These are phyloP conservation scores for Pocillopora grandis DNA, from an alignment of 92 coral and sea anemone genomes.

Conservation along the genomic window DNA sequence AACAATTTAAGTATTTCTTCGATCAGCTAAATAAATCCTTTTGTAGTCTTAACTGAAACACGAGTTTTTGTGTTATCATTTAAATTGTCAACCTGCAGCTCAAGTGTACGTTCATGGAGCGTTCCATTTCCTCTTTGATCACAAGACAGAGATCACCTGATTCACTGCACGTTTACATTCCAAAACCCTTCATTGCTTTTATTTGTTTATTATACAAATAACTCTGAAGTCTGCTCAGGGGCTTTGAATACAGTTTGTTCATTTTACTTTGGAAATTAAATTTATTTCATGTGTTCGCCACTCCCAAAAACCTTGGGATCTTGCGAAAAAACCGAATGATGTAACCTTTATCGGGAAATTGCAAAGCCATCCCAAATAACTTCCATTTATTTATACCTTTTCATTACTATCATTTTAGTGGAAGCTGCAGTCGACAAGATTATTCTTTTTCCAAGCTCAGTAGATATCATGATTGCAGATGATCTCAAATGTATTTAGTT, in stretches of 20 bases:
- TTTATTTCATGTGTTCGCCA: background rate
- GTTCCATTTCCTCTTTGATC: background rate
- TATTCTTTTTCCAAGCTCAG: too few species aligned
- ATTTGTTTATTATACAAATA: background rate
- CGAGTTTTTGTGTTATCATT: background rate
- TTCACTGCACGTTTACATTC: slow-evolving; percentile 21
- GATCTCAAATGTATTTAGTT: background rate
- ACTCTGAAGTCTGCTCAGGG: background rate
- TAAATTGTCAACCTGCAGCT: background rate
- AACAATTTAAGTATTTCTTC: too few species aligned
- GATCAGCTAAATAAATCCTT: too few species aligned
- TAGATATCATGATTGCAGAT: background rate
- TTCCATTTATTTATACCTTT: too few species aligned
- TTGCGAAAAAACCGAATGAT: background rate
- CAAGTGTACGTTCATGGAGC: background rate
- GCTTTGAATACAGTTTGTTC: background rate
- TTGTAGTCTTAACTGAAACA: background rate
- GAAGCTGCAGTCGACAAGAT: too few species aligned
- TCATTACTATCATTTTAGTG: too few species aligned
- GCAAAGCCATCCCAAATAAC: background rate
- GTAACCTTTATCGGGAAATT: background rate
- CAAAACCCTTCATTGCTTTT: background rate
- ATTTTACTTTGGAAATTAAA: background rate
- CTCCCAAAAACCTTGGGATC: slow-evolving; percentile 3
- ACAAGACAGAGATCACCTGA: background rate